Conservation (phyloP, 2,888 invertebrate genomes). For the Cybosia mesomella region DNA sequence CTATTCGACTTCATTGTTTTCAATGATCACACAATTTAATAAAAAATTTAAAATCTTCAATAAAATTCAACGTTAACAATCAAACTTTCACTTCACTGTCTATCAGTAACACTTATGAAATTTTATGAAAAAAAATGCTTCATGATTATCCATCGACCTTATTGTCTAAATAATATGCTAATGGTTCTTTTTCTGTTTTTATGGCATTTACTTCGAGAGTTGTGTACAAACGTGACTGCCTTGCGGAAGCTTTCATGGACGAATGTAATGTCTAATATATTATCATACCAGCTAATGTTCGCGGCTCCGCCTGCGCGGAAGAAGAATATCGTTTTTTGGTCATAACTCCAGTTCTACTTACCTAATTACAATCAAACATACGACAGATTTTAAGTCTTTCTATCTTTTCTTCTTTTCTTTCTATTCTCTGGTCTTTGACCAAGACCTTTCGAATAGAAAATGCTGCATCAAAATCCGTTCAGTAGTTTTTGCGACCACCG, state of each 20-base stretch:
- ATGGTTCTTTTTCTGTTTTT: background rate
- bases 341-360: too few relatives aligned
- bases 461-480: too few relatives aligned
- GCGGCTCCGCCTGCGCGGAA: too few relatives aligned
- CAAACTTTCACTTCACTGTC: background rate
- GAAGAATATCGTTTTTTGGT: too few relatives aligned
- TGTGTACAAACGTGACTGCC: background rate
- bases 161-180: too few relatives aligned
- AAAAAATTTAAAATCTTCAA: background rate
- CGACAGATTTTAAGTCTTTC: too few relatives aligned
- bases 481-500: too few relatives aligned
- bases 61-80: background rate
- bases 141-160: background rate
- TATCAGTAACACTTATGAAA: background rate
- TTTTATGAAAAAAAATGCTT: background rate
- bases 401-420: too few relatives aligned
- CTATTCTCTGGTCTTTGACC: too few relatives aligned
- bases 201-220: background rate
- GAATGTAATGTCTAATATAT: background rate
- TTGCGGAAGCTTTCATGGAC: background rate
- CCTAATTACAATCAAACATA: too few relatives aligned
- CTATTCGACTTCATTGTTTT: constrained; percentile 1
- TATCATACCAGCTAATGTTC: too few relatives aligned
- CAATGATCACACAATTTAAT: background rate
- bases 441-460: too few relatives aligned